Percentiles rank a stretch among this genome's conserved stretches.
Conservation (phyloP, 2,888 invertebrate species). For the Drosophila monieri region DNA sequence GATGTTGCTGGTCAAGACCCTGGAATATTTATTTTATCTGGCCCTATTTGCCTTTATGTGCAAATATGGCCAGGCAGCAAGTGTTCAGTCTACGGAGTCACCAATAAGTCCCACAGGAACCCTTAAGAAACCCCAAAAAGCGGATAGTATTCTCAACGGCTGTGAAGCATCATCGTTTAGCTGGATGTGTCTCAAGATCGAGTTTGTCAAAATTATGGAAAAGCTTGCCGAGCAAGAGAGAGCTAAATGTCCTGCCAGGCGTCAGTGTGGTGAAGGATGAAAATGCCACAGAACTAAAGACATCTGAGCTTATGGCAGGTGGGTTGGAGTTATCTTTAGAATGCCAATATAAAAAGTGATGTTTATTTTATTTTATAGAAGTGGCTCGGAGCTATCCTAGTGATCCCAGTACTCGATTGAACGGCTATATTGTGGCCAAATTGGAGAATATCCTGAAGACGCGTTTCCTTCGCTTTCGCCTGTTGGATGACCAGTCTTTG, state of each 20-base stretch:
- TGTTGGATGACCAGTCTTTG: conserved; percentile 87
- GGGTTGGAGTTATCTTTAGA: conserved; percentile 17
- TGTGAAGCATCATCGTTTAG: conserved; percentile 87
- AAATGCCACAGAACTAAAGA: conserved; percentile 86
- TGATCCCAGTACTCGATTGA: conserved; percentile 90
- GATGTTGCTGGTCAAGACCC: conserved; percentile 68
- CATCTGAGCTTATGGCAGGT: conserved; percentile 88
- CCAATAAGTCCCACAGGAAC: conserved; percentile 33
- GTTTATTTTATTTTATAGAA: conserved; percentile 83
- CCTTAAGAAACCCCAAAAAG: conserved; percentile 37
- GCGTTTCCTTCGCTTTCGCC: conserved; percentile 89
- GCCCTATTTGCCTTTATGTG: conserved; percentile 66
- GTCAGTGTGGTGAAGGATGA: conserved; percentile 89
- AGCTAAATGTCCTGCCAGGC: conserved; percentile 89
- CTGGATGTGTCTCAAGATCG: conserved; percentile 91
- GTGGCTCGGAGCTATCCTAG: conserved; percentile 90
- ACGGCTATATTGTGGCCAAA: conserved; percentile 90
- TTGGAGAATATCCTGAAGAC: conserved; percentile 89
- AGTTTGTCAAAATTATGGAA: conserved; percentile 90
- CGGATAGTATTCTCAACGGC: conserved; percentile 78
- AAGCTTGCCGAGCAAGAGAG: conserved; percentile 88
- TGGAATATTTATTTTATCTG: conserved; percentile 75
- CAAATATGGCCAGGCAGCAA: conserved; percentile 65
- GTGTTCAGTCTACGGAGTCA: conserved; percentile 60
- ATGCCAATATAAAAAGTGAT: neutral